Base-by-base conservation (phyloP, 1,140 invertebrate species). In the Lerema accius region DNA sequence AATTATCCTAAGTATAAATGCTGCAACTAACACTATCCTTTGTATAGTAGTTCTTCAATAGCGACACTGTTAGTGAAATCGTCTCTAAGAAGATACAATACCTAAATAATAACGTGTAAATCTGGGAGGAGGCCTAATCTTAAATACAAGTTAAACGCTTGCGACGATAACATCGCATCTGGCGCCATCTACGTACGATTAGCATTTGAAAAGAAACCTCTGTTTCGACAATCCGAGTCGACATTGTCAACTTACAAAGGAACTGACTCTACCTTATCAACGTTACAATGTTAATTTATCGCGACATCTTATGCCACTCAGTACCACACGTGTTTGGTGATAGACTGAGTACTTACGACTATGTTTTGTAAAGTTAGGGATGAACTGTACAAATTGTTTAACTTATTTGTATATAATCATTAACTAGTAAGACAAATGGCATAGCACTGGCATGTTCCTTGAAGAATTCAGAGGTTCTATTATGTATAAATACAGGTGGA, bases 241-340 rank as follows among this genome's bases (percentile, higher is more conserved):
- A 78, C 78, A 82, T 82, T 84, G 81, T 85, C 78, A 78, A 82
- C 69, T 76, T 59, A 75, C 83, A 81, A 85, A 83, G 80, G 72
- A 69, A 76, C 62, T 84, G 81, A 85, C 82, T 78, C 81, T 73
- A 73, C 73, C 67, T 87, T 87, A 87, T 87, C 81, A 76, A 72
- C 73, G 56, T 68, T 61, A 67, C 61, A 63, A 46, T 26, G 45
- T 26, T 46, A 46, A 46, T 46, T 46, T 46, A 46, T 46, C 42
- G 42, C 6, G 3, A 9, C 42, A 45, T 45, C 42, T 1, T 62
- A 65, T 50, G 43, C 42, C 9, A 19, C 42, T 45, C 16, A 4
- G 3, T 14, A 10, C 14, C 9, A 17, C 10, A 45, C 10, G 6
- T 51, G 53, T 50, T 55, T 53, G 15, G 17, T n/a, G 16, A 45